Evolutionary conservation across 2,888 invertebrate genomes (phyloP), one percentile per base, ranked within the genome.

Genomic region (Ceratothoa steindachneri): DNA sequence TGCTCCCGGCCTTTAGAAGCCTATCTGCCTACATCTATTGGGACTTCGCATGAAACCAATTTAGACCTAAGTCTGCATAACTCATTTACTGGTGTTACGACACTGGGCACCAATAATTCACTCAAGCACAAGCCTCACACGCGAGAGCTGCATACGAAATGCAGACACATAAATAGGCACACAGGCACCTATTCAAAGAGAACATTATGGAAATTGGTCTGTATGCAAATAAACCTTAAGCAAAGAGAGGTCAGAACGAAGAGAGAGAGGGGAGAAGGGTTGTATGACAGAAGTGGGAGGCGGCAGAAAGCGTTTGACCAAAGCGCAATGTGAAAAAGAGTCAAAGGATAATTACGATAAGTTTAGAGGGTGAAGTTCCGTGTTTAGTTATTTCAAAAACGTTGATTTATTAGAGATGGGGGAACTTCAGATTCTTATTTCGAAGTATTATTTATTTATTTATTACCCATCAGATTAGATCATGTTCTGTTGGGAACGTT

Each of bases 141-240:
- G 27, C 60, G 60, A 60, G 60, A 60, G n/a, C 60, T 60, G 60
- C 60, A 60, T 60, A 24, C 60, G 60, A 60, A 60, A 60, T 60
- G 60, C 60, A 60, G 60, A 60, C 60, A 24, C 60, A 60, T 24
- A 60, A 15, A 60, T 24, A 24, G 22, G 60, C 27, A 60, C 60
- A 22, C 60, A 60, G 12, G 24, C 60, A 60, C 60, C n/a, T 60
- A 60, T 60, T 60, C 60, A 60, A 60, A 60, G n/a, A 24, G 22
- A 24, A 60, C 60, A 60, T 60, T 60, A 60, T 60, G 60, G 60
- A 60, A 60, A 60, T 60, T 24, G 60, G 60, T 12, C 60, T 60
- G 24, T 60, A 60, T 60, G 60, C 60, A 60, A 60, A 60, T 60
- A 60, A 24, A 24, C 60, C 27, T 60, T 60, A 60, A 60, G 60